Evolutionary conservation across 92 coral and sea anemone genomes (phyloP).

Genomic region (Epizoanthus ramosus): DNA sequence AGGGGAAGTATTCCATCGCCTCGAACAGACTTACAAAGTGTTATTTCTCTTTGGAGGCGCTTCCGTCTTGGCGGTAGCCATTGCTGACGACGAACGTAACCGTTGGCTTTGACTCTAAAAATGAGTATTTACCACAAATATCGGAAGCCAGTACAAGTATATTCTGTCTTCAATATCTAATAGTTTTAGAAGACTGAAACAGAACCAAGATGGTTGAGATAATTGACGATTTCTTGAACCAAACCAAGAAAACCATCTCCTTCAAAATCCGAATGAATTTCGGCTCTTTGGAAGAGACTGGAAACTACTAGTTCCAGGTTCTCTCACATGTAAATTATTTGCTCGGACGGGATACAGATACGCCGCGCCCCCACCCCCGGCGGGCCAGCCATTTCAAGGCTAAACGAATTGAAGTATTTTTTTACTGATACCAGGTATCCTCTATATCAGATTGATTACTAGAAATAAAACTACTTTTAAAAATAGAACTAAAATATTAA

Average conservation of each 20-base stretch:
- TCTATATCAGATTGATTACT: too few species aligned
- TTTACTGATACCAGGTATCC: too few species aligned
- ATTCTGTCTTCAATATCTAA: neutral
- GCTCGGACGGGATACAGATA: too few species aligned
- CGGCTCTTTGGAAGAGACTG: constrained; percentile 23
- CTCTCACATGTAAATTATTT: neutral
- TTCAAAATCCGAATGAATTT: constrained; percentile 40
- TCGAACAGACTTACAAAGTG: constrained; percentile 61
- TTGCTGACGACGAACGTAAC: constrained; percentile 62
- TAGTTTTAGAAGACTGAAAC: constrained; percentile 21
- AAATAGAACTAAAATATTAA: too few species aligned
- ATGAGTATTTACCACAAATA: constrained; percentile 16
- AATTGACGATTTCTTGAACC: constrained; percentile 58
- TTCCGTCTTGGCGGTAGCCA: constrained; percentile 96
- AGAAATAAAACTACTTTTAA: too few species aligned
- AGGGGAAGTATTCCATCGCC: neutral
- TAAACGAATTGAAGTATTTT: too few species aligned
- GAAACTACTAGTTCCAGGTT: constrained; percentile 33
- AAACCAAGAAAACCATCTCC: constrained; percentile 47
- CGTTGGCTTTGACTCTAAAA: constrained; percentile 36
- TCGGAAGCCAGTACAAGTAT: constrained; percentile 2
- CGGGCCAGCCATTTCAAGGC: too few species aligned
- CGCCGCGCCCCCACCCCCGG: too few species aligned
- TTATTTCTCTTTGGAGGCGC: constrained; percentile 72
- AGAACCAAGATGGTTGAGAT: constrained; percentile 64